Evolutionary conservation across 2,797 vertebrate species (phyloP).

Genomic region (Anolis apletophallus): DNA sequence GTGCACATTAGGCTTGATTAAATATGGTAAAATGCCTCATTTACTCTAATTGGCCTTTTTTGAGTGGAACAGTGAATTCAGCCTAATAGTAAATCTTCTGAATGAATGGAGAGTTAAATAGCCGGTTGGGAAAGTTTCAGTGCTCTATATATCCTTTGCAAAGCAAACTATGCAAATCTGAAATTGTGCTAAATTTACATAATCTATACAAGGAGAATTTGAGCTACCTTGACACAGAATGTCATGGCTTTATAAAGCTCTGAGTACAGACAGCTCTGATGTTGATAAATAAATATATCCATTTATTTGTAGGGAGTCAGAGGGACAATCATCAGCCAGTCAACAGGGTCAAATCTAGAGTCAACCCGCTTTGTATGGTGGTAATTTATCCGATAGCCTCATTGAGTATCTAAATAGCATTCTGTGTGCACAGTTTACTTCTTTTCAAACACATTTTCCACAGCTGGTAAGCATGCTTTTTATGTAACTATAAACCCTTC

Average conservation of each 20-base stretch:
- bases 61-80: too few relatives aligned
- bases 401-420: constrained; percentile 69
- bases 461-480: constrained; percentile 70
- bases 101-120: not conserved
- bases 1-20: too few relatives aligned
- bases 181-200: constrained; percentile 1
- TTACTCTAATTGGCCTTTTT: too few relatives aligned
- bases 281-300: constrained; percentile 54
- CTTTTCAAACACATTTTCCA: constrained; percentile 61
- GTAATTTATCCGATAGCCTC: constrained; percentile 53
- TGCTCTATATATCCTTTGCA: not conserved
- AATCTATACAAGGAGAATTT: not conserved
- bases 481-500: constrained; percentile 57
- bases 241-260: not conserved
- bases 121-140: not conserved
- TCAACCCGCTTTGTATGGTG: constrained; percentile 43
- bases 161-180: not conserved
- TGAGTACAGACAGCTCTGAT: not conserved
- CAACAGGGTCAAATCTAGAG: constrained; percentile 42
- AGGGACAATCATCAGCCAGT: constrained; percentile 32
- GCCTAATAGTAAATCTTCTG: not conserved
- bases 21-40: too few relatives aligned
- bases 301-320: constrained; percentile 31
- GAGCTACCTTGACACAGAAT: not conserved
- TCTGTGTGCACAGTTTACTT: constrained; percentile 62